A percentile compares a stretch with the other conserved stretches of the same genome.
Evolutionary conservation across 1,140 invertebrate genomes (phyloP).

Genomic region (Drosophila santomea): DNA sequence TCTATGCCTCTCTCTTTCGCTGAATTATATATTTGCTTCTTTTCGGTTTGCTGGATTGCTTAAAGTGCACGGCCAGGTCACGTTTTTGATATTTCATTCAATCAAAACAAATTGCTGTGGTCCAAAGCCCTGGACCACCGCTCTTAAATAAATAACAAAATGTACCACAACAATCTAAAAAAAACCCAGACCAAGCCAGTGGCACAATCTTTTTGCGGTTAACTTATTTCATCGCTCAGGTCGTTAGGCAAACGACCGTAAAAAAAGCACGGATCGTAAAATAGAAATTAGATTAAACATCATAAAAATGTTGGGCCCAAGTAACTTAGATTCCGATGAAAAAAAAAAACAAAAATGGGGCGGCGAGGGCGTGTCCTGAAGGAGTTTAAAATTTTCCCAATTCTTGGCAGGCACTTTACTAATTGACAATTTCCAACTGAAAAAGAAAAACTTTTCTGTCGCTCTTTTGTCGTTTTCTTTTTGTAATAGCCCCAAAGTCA

Average conservation of each 20-base stretch:
- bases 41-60: conserved; percentile 21
- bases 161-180: conserved; percentile 12
- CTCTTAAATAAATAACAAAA: conserved; percentile 75
- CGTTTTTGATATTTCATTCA: conserved; percentile 83
- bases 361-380: conserved; percentile 12
- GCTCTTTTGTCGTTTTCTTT: conserved; percentile 36
- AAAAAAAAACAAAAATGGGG: background rate
- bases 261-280: conserved; percentile 58
- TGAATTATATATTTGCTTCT: conserved; percentile 36
- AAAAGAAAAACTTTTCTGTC: conserved; percentile 43
- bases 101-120: conserved; percentile 79
- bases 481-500: conserved; percentile 71
- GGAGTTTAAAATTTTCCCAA: conserved; percentile 50
- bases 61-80: conserved; percentile 66
- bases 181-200: conserved; percentile 18
- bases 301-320: conserved; percentile 74
- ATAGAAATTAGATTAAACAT: conserved; percentile 77
- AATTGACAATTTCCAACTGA: conserved; percentile 75
- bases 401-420: conserved; percentile 71
- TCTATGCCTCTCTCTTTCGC: background rate
- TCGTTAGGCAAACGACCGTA: conserved; percentile 72
- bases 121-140: conserved; percentile 7
- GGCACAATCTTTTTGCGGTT: conserved; percentile 58
- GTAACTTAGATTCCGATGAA: conserved; percentile 56
- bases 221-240: conserved; percentile 44